Percentiles rank a stretch among this genome's conserved stretches.
Evolutionary conservation across 2,797 vertebrate species (phyloP).

Genomic region (Gobionotothen gibberifrons): DNA sequence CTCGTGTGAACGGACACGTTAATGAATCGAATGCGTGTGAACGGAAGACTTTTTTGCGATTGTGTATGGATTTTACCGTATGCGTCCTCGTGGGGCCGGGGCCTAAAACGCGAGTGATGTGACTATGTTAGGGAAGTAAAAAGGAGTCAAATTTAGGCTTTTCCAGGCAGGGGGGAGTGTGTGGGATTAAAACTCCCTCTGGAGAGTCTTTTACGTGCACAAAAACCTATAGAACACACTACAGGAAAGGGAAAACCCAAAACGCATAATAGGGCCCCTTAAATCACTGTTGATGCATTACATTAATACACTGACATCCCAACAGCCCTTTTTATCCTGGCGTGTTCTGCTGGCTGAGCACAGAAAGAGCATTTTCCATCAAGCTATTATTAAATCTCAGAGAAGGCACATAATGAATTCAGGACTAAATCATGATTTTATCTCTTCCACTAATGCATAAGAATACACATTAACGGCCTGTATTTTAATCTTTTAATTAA

Average conservation of each 20-base stretch:
- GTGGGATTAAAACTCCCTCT: no score
- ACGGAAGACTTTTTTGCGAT: no score
- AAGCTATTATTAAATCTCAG: slow-evolving; percentile 53
- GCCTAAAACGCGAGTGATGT: slow-evolving; percentile 2
- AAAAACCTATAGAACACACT: no score
- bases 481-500: slow-evolving; percentile 52
- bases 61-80: no score
- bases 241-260: no score
- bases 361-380: slow-evolving; percentile 49
- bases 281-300: slow-evolving; percentile 2
- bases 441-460: slow-evolving; percentile 34
- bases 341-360: slow-evolving; percentile 33
- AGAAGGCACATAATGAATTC: slow-evolving; percentile 34
- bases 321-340: slow-evolving; percentile 8
- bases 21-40: no score
- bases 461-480: slow-evolving; percentile 31
- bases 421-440: slow-evolving; percentile 35
- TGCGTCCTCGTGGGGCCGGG: no score
- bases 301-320: slow-evolving; percentile 22
- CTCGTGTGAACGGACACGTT: no score
- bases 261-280: no score
- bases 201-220: no score
- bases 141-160: no score
- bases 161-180: no score
- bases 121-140: background rate